Conservation (phyloP, 2,888 invertebrate genomes). For the Diaphora mendica region DNA sequence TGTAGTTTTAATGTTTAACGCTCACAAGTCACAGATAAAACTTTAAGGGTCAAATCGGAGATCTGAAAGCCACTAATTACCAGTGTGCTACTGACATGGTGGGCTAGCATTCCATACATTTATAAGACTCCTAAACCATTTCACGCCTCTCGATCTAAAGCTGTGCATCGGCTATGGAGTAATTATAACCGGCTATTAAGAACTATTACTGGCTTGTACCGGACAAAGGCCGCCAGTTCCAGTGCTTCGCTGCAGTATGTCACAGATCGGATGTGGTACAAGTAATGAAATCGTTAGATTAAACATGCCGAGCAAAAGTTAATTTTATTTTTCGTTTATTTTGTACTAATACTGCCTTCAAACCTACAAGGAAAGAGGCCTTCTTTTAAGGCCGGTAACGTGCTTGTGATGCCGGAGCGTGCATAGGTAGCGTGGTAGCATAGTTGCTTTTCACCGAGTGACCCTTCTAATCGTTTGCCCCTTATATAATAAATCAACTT, state of each 20-base stretch:
- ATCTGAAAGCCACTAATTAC: neutral
- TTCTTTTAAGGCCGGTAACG: no score
- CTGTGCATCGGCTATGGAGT: constrained; percentile 47
- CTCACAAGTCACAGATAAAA: neutral
- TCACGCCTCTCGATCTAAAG: constrained; percentile 56
- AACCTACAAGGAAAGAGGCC: no score
- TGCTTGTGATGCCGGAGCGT: no score
- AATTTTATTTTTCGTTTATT: no score
- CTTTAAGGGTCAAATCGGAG: neutral
- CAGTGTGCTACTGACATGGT: neutral
- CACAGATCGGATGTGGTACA: constrained; percentile 37
- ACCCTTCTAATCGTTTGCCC: no score
- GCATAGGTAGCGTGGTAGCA: no score
- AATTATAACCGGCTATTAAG: constrained; percentile 71
- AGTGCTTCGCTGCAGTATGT: constrained; percentile 45
- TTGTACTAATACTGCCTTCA: neutral
- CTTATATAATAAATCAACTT: no score
- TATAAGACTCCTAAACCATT: constrained; percentile 40
- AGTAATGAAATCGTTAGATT: constrained; percentile 8
- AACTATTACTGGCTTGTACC: constrained; percentile 57
- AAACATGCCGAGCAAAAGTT: neutral
- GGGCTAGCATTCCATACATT: neutral
- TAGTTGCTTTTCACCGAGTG: no score
- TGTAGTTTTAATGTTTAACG: no score
- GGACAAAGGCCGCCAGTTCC: constrained; percentile 59